Evolutionary conservation across 2,797 vertebrate species (phyloP).

Genomic region (Australoheros facetus): DNA sequence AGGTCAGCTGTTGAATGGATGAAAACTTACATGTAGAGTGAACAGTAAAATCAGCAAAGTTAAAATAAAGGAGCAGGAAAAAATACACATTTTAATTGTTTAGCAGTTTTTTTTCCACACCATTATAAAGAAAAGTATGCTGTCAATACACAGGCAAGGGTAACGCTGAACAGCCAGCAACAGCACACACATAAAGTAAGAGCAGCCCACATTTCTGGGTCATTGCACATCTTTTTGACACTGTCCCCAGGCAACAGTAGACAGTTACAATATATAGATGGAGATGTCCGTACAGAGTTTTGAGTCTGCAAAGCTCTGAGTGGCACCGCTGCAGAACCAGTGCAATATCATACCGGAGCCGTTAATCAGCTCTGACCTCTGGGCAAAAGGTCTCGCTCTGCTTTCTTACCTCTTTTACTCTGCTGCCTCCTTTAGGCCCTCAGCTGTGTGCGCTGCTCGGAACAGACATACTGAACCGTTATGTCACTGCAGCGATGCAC

Average conservation of each 20-base stretch:
- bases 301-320: not conserved
- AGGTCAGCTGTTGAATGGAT: not conserved
- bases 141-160: too few species aligned
- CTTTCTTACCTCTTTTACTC: too few species aligned
- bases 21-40: not conserved
- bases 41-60: not conserved
- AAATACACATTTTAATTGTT: not conserved
- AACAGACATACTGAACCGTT: not conserved
- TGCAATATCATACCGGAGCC: not conserved
- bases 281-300: not conserved
- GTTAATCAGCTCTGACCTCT: slow-evolving; percentile 1
- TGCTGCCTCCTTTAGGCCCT: not conserved
- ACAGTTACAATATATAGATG: not conserved
- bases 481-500: not conserved
- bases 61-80: too few species aligned
- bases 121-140: not conserved
- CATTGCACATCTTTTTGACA: not conserved
- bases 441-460: not conserved
- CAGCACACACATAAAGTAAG: too few species aligned
- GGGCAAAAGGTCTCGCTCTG: not conserved
- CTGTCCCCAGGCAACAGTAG: not conserved
- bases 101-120: too few species aligned
- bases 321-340: not conserved
- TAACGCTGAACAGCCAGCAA: too few species aligned
- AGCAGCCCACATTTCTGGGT: not conserved